Evolutionary conservation across 2,888 invertebrate species (phyloP).

Genomic region (Harpagoxenus sublaevis): DNA sequence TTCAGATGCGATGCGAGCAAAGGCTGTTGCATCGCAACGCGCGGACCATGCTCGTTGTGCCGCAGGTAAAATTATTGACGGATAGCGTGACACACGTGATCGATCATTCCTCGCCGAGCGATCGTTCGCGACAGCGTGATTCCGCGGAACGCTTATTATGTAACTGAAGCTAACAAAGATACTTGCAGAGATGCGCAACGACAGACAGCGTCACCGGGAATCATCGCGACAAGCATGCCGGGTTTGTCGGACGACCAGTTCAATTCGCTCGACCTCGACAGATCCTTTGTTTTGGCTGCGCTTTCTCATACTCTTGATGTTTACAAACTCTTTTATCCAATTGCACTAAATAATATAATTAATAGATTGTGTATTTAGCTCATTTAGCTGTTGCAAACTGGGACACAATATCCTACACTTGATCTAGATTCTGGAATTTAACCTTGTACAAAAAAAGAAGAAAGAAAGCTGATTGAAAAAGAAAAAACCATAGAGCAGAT

Average conservation of each 20-base stretch:
- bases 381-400: background rate
- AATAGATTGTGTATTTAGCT: background rate
- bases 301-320: background rate
- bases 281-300: background rate
- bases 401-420: background rate
- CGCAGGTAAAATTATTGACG: conserved; percentile 76
- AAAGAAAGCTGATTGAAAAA: background rate
- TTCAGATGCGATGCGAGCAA: conserved; percentile 57
- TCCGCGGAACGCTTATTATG: conserved; percentile 71
- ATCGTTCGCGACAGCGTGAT: conserved; percentile 35
- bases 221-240: background rate
- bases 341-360: background rate
- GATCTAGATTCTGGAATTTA: background rate
- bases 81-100: background rate
- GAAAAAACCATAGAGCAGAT: background rate
- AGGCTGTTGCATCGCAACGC: conserved; percentile 72
- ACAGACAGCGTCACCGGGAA: background rate
- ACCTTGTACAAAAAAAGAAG: background rate
- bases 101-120: background rate
- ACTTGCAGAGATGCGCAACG: background rate
- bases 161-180: conserved; percentile 67
- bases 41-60: conserved; percentile 61
- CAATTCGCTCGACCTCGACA: background rate
- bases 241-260: background rate
- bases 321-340: background rate